These are phyloP conservation scores for Bilobella aurantiaca DNA, from an alignment of 1,140 invertebrate species.

Conservation along the genomic window DNA sequence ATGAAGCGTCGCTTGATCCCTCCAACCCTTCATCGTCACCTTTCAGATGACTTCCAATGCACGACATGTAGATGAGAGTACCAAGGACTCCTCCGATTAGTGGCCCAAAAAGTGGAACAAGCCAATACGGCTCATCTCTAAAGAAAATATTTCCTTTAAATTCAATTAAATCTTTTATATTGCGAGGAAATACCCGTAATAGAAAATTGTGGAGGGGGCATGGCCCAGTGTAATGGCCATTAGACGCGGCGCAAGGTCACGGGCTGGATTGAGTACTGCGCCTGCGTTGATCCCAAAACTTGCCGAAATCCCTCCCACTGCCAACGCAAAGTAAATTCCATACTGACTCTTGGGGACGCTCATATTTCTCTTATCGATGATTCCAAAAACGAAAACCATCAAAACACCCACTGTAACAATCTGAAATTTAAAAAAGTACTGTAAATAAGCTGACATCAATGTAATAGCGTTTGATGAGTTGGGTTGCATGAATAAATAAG, in stretches of 20 bases:
- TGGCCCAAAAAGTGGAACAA: slow-evolving; percentile 19
- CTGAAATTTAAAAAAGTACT: no score
- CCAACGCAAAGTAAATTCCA: neutral
- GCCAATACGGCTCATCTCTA: slow-evolving; percentile 18
- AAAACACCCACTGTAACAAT: slow-evolving; percentile 5
- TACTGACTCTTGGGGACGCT: neutral
- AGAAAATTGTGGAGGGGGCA: neutral
- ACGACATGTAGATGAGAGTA: slow-evolving; percentile 13
- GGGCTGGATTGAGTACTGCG: slow-evolving; percentile 19
- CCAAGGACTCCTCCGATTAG: slow-evolving; percentile 17
- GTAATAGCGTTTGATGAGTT: no score
- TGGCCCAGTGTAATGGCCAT: slow-evolving; percentile 11
- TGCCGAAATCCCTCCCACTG: neutral
- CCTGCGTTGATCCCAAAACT: neutral
- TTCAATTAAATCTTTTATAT: no score
- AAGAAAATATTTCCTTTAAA: neutral
- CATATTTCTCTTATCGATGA: slow-evolving; percentile 9
- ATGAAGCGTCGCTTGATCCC: neutral
- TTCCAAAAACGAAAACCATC: slow-evolving; percentile 1
- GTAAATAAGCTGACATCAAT: no score
- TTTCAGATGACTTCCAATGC: slow-evolving; percentile 14
- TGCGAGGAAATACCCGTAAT: neutral
- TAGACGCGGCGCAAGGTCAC: slow-evolving; percentile 16
- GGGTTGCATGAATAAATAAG: no score
- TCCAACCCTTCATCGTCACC: neutral